Base-by-base conservation (phyloP, 2,888 invertebrate species). In the Zygaena filipendulae region DNA sequence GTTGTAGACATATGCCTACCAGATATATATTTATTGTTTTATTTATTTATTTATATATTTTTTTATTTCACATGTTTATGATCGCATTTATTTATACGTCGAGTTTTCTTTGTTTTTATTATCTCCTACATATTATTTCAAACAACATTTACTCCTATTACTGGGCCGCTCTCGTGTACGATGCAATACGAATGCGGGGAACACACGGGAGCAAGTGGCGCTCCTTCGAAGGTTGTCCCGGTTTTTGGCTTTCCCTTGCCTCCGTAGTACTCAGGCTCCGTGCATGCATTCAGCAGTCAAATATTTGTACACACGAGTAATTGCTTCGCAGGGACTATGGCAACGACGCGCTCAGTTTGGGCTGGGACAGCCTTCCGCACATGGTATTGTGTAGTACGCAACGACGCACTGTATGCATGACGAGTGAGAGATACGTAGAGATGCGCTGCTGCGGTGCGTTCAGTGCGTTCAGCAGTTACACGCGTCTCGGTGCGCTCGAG, bases 161-260 rank as follows among this genome's bases (percentile, higher is more conserved):
- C n/a, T n/a, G n/a, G n/a, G n/a, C n/a, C n/a, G n/a, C n/a, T n/a
- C n/a, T n/a, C n/a, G n/a, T n/a, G n/a, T 64, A 58, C 52, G 60
- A 58, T 59, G 77, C 77, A 71, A 68, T 59, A 50, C 52, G n/a
- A n/a, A n/a, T 49, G 56, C 52, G 61, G 60, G 44, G 45, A 53
- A 53, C 49, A 64, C 59, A 69, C 70, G 59, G 56, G 58, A 59
- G 60, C 64, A 64, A 63, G 71, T 67, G 69, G 71, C 68, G 64
- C 67, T 74, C 77, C 79, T 70, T 77, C 77, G 74, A 81, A 79
- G 81, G 81, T 81, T 81, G 81, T 81, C 81, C 81, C 80, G 80
- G 80, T 75, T 80, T 80, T 75, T 71, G 70, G 69, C 70, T 75
- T 80, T 77, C 82, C 82, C 79, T 61, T 60, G 63, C 69, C 61